Percentiles rank a stretch among this genome's conserved stretches.
phyloP scores from a whole-genome alignment of 2,113 vertebrate species.

The Ardeotis arabs region DNA sequence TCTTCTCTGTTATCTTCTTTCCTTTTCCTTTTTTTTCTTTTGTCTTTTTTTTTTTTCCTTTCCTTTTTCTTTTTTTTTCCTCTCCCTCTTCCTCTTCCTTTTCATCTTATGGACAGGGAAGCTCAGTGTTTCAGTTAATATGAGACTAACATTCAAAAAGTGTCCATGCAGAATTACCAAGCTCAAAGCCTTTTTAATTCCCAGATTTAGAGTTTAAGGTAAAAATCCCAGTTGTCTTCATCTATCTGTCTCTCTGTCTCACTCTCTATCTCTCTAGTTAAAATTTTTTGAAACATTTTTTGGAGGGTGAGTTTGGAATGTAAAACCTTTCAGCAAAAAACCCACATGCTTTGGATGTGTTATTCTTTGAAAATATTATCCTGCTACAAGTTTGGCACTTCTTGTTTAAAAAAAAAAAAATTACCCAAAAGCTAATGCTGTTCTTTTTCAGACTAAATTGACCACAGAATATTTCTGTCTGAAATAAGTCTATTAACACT shows the following conservation, averaged over 20 bases:
- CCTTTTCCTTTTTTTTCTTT: neutral
- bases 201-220: neutral
- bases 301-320: neutral
- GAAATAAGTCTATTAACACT: neutral
- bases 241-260: neutral
- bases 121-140: neutral
- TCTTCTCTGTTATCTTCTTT: too few relatives aligned
- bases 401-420: neutral
- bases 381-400: neutral
- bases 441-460: neutral
- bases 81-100: neutral
- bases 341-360: neutral
- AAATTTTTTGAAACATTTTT: neutral
- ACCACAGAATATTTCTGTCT: neutral
- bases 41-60: too few relatives aligned
- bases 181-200: neutral
- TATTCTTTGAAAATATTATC: neutral
- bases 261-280: neutral
- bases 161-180: neutral
- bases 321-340: neutral
- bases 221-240: neutral
- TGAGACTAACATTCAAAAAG: neutral
- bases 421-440: neutral
- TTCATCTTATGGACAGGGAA: neutral
- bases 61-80: neutral